Conservation (phyloP, 2,888 invertebrate genomes). For the Drosophila histrio region DNA sequence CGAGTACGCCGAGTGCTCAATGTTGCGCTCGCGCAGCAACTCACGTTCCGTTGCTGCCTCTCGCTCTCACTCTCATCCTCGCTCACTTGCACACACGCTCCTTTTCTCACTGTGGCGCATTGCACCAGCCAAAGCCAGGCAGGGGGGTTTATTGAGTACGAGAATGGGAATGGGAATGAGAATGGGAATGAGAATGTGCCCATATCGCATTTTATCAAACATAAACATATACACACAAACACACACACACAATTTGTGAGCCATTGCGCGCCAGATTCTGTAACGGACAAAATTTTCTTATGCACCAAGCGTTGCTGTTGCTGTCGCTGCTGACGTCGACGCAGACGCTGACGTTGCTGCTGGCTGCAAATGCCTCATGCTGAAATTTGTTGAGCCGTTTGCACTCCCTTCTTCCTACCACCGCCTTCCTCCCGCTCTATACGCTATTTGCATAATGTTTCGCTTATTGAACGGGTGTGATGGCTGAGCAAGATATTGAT, state of each 20-base stretch:
- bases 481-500: slow-evolving; percentile 1
- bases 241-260: slow-evolving; percentile 27
- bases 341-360: slow-evolving; percentile 3
- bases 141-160: slow-evolving; percentile 62
- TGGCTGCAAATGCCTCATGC: slow-evolving; percentile 40
- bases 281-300: slow-evolving; percentile 75
- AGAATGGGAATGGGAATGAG: slow-evolving; percentile 36
- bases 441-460: slow-evolving; percentile 50
- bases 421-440: background rate
- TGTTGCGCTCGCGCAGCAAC: slow-evolving; percentile 59
- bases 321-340: slow-evolving; percentile 5
- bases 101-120: slow-evolving; percentile 16
- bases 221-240: slow-evolving; percentile 64
- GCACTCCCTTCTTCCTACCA: slow-evolving; percentile 7
- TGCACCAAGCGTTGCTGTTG: slow-evolving; percentile 53
- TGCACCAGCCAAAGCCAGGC: slow-evolving; percentile 54
- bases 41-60: slow-evolving; percentile 35
- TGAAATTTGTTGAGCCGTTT: slow-evolving; percentile 55
- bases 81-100: slow-evolving; percentile 8
- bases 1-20: slow-evolving; percentile 30
- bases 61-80: slow-evolving; percentile 13
- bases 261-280: slow-evolving; percentile 71
- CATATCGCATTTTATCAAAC: slow-evolving; percentile 80
- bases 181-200: slow-evolving; percentile 67
- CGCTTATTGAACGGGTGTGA: slow-evolving; percentile 48